phyloP scores from a whole-genome alignment of 2,113 vertebrate species.

The Grantiella picta region DNA sequence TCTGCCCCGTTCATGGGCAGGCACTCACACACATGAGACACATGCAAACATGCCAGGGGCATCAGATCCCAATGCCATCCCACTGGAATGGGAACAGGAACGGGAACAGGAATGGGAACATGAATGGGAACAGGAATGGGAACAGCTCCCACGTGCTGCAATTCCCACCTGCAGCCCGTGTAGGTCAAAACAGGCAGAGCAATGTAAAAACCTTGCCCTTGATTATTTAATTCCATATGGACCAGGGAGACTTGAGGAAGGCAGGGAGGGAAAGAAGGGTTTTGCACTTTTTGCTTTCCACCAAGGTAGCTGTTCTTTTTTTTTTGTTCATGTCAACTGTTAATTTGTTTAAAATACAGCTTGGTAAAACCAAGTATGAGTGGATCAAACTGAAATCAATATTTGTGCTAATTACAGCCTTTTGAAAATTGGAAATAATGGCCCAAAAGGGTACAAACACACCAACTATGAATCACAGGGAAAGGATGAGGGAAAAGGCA shows the following conservation, averaged over 20 bases:
- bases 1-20: rapidly evolving
- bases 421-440: slow-evolving; percentile 70
- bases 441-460: slow-evolving; percentile 62
- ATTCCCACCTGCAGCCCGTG: neutral
- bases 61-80: neutral
- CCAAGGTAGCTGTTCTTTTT: neutral
- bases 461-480: slow-evolving; percentile 68
- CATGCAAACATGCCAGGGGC: neutral
- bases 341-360: slow-evolving; percentile 13
- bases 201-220: neutral
- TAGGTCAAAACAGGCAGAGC: neutral
- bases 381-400: slow-evolving; percentile 30
- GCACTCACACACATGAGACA: rapidly evolving
- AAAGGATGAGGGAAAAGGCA: slow-evolving; percentile 73
- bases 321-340: neutral
- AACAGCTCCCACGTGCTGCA: neutral
- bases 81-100: neutral
- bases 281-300: neutral
- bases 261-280: neutral
- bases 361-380: neutral
- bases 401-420: slow-evolving; percentile 45
- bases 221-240: neutral
- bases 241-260: neutral
- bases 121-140: neutral
- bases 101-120: neutral